These are phyloP conservation scores for Belgica antarctica DNA, from an alignment of 2,888 invertebrate species.

Conservation along the genomic window DNA sequence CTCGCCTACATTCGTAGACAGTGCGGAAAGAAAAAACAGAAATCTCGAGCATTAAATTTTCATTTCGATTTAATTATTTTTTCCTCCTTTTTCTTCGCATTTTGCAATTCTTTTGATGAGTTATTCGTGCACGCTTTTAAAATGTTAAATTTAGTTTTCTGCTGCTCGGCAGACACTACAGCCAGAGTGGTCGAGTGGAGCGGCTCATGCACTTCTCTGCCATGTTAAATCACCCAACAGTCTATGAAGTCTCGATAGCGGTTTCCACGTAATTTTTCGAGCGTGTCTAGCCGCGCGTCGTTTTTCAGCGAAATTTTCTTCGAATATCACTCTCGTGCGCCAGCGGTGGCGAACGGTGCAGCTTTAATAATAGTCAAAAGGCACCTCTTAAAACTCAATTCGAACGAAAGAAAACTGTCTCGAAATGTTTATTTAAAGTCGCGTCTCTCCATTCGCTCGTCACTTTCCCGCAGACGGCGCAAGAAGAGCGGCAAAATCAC, in stretches of 20 bases:
- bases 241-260: not conserved
- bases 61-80: slow-evolving; percentile 14
- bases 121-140: not conserved
- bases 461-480: slow-evolving; percentile 18
- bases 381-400: slow-evolving; percentile 7
- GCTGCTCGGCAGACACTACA: slow-evolving; percentile 7
- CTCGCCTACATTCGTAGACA: slow-evolving; percentile 23
- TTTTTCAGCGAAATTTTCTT: not conserved
- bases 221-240: not conserved
- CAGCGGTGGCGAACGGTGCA: not conserved
- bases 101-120: not conserved
- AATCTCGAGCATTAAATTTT: not conserved
- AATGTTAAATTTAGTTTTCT: slow-evolving; percentile 5
- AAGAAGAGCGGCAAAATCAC: slow-evolving; percentile 19
- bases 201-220: slow-evolving; percentile 15
- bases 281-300: slow-evolving; percentile 3
- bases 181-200: slow-evolving; percentile 7
- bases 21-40: not conserved
- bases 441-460: not conserved
- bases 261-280: slow-evolving; percentile 3
- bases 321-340: not conserved
- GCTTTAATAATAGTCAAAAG: slow-evolving; percentile 29
- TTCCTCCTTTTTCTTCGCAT: not conserved
- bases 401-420: slow-evolving; percentile 2
- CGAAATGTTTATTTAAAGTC: slow-evolving; percentile 21